phyloP scores from a whole-genome alignment of 2,797 vertebrate genomes.

The Alosa sapidissima region DNA sequence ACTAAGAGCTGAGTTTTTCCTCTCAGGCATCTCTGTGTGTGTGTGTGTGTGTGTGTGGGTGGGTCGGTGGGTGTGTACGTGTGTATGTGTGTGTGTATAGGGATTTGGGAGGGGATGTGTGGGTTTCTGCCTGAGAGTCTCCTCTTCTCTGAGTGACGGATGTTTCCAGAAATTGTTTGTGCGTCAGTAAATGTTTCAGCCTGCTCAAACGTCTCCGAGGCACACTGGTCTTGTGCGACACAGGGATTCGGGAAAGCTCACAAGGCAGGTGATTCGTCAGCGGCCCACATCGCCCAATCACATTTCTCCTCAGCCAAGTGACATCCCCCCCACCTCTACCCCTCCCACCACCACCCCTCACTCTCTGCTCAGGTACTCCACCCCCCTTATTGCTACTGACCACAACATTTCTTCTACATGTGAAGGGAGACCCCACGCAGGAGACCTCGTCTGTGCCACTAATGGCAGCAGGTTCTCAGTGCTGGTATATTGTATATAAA shows the following conservation, averaged over 20 bases:
- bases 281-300: neutral
- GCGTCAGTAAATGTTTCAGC: constrained; percentile 4
- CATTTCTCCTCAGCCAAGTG: neutral
- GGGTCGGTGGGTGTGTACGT: neutral
- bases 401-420: neutral
- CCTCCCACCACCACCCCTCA: neutral
- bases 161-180: neutral
- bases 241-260: neutral
- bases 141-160: constrained; percentile 2
- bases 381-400: neutral
- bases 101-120: neutral
- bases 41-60: constrained; percentile 8
- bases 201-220: neutral
- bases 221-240: neutral
- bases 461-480: neutral
- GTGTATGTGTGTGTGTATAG: neutral
- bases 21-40: constrained; percentile 6
- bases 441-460: too few species aligned
- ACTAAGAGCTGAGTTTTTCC: neutral
- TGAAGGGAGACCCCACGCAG: neutral
- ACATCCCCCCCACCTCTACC: neutral
- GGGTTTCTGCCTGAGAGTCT: neutral
- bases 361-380: neutral
- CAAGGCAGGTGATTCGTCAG: neutral
- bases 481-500: neutral